A percentile compares a stretch with the other conserved stretches of the same genome.
Conservation (phyloP, 2,797 vertebrate species). For the Alauda arvensis region DNA sequence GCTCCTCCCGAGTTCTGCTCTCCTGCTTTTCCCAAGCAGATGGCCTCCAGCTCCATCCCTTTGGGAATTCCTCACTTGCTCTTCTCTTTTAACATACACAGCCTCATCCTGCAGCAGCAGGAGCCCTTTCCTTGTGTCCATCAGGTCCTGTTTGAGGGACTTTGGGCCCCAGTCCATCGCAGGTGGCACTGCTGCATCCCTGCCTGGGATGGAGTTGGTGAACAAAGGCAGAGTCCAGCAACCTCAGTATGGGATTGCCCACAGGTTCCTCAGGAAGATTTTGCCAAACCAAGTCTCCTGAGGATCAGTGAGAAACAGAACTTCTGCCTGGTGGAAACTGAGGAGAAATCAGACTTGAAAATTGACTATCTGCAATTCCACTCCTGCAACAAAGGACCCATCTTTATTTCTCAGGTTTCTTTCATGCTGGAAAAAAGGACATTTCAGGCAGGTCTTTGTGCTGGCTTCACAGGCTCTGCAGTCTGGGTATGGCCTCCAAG, state of each 20-base stretch:
- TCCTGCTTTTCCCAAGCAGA: not conserved
- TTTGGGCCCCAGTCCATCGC: not conserved
- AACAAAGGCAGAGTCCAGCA: not conserved
- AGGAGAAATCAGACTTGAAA: conserved; percentile 6
- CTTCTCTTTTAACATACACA: not conserved
- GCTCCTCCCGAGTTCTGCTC: not conserved
- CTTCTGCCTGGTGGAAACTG: not conserved
- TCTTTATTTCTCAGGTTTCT: conserved; percentile 35
- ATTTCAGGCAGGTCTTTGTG: conserved; percentile 30
- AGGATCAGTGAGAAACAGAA: not conserved
- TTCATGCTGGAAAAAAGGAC: conserved; percentile 22
- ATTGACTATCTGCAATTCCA: not conserved
- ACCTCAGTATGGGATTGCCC: not conserved
- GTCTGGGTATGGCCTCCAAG: conserved; percentile 37
- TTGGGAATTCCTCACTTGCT: not conserved
- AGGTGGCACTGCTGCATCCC: not conserved
- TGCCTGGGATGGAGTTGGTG: not conserved
- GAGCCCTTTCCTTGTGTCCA: not conserved
- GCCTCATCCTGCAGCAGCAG: not conserved
- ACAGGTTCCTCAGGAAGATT: not conserved
- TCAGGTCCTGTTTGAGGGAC: not conserved
- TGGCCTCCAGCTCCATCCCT: not conserved
- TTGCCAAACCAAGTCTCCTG: not conserved
- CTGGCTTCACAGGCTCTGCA: conserved; percentile 29
- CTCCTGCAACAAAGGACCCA: not conserved